A percentile compares a stretch with the other conserved stretches of the same genome.
Conservation (phyloP, 2,797 vertebrate genomes). For the Sorex maritimensis region DNA sequence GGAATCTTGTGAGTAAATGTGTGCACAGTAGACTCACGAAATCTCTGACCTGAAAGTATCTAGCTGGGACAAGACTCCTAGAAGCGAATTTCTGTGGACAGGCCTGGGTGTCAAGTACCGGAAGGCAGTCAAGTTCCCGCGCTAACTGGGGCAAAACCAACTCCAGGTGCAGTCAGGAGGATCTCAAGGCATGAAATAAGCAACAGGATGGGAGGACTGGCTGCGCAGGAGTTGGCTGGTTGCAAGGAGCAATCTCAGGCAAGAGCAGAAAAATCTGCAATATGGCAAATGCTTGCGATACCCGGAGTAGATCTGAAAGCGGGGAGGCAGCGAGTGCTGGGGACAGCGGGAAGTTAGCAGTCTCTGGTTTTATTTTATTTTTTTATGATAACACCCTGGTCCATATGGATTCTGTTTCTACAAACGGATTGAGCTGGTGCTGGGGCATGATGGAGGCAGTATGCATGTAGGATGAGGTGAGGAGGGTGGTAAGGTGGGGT, state of each 20-base stretch:
- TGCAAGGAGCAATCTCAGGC: neutral
- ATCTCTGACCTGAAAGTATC: neutral
- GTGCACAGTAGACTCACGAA: neutral
- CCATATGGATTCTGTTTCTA: neutral
- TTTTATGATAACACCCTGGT: neutral
- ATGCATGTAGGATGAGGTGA: neutral
- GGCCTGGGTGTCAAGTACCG: too few species aligned
- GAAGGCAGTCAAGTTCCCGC: too few species aligned
- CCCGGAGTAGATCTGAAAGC: slow-evolving; percentile 25
- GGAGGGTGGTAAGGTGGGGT: neutral
- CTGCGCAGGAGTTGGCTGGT: neutral
- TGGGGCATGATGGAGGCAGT: neutral
- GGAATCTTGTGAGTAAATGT: neutral
- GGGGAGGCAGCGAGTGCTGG: neutral
- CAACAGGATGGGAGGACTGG: neutral
- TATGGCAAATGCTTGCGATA: neutral
- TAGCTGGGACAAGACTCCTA: neutral
- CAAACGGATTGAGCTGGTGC: neutral
- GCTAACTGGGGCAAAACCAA: neutral
- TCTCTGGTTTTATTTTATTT: neutral
- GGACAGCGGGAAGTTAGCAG: neutral
- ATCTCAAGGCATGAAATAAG: neutral
- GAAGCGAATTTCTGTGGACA: too few species aligned
- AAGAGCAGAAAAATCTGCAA: slow-evolving; percentile 5
- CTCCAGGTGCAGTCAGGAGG: neutral